A percentile compares a stretch with the other conserved stretches of the same genome.
These are phyloP conservation scores for Resseliella maxima DNA, from an alignment of 2,888 invertebrate genomes.

Conservation along the genomic window DNA sequence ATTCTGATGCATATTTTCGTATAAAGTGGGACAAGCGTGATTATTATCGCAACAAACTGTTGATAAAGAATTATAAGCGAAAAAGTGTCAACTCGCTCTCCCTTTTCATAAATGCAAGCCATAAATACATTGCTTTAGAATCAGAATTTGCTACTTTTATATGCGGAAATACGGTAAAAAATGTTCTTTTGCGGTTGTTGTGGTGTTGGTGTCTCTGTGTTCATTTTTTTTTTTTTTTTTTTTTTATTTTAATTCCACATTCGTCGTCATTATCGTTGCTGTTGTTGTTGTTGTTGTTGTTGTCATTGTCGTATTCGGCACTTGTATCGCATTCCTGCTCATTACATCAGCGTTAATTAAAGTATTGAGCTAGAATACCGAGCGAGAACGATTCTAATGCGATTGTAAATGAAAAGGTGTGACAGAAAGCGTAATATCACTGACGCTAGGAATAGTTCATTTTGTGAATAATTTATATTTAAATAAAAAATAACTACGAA, in stretches of 20 bases:
- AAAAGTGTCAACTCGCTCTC: conserved; percentile 16
- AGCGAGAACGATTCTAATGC: not conserved
- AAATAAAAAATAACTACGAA: too few relatives aligned
- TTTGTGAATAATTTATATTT: not conserved
- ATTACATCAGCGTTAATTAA: not conserved
- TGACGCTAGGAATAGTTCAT: not conserved
- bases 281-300: not conserved
- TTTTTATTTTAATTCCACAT: not conserved
- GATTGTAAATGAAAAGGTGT: not conserved
- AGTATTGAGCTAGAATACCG: not conserved
- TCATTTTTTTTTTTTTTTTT: not conserved
- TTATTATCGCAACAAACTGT: conserved; percentile 41
- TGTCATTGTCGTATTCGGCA: not conserved
- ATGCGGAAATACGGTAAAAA: conserved; percentile 35
- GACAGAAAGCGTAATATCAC: not conserved
- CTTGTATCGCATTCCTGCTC: conserved; percentile 9
- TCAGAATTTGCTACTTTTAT: conserved; percentile 35
- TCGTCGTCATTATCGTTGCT: not conserved
- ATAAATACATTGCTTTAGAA: not conserved
- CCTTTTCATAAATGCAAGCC: not conserved
- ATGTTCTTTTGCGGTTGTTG: not conserved
- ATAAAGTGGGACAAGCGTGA: conserved; percentile 35
- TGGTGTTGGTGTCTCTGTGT: not conserved
- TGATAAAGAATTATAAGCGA: not conserved
- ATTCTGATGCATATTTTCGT: not conserved